These are phyloP conservation scores for Chesias legatella DNA, from an alignment of 2,888 invertebrate genomes.

Conservation along the genomic window DNA sequence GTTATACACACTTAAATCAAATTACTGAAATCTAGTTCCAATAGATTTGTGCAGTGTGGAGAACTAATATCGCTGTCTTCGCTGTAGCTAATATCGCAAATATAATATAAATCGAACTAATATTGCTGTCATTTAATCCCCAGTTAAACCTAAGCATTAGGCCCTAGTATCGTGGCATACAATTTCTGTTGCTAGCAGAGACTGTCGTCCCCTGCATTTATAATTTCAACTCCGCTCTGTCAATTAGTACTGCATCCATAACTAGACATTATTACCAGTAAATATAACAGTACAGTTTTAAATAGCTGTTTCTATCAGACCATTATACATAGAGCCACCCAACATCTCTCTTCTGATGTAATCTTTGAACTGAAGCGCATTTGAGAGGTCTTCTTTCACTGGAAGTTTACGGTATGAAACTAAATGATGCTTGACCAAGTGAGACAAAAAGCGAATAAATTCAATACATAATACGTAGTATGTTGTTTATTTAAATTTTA, in stretches of 20 bases:
- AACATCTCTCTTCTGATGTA: conserved; percentile 12
- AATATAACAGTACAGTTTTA: conserved; percentile 38
- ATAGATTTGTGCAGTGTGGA: too few relatives aligned
- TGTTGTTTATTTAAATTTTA: conserved; percentile 2
- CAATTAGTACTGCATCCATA: conserved; percentile 37
- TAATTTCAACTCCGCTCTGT: conserved; percentile 4
- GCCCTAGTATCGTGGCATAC: too few relatives aligned
- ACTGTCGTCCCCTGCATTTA: conserved; percentile 3
- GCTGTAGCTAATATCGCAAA: too few relatives aligned
- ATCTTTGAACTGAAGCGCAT: conserved; percentile 5
- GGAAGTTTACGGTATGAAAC: conserved; percentile 38
- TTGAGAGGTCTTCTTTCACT: conserved; percentile 27
- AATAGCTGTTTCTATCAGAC: conserved; percentile 34
- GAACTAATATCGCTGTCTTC: too few relatives aligned
- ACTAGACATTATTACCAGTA: conserved; percentile 38
- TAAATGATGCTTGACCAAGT: conserved; percentile 49
- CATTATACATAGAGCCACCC: conserved; percentile 29
- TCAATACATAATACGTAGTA: conserved; percentile 36
- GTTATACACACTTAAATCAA: too few relatives aligned
- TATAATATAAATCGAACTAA: too few relatives aligned
- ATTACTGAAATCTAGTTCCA: too few relatives aligned
- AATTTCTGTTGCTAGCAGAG: too few relatives aligned
- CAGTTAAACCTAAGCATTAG: too few relatives aligned
- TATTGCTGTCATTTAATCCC: too few relatives aligned
- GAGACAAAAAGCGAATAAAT: conserved; percentile 38